Conservation (phyloP, 2,797 vertebrate genomes). For the Alcedo quadribrachys region DNA sequence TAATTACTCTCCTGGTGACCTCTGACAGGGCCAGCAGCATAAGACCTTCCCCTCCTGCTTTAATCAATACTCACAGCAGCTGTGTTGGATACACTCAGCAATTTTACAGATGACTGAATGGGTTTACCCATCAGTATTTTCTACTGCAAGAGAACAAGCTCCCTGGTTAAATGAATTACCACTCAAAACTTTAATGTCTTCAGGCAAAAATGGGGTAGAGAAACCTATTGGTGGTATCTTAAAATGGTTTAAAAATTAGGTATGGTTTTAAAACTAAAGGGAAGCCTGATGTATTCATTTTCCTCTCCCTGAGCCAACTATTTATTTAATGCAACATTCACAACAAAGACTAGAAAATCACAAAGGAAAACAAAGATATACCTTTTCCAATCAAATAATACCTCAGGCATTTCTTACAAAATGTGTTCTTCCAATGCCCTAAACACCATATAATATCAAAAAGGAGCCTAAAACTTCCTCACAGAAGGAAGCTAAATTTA, state of each 20-base stretch:
- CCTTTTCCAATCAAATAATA: conserved; percentile 27
- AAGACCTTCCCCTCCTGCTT: background rate
- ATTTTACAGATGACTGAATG: conserved; percentile 37
- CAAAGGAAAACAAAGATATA: conserved; percentile 30
- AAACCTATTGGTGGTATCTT: background rate
- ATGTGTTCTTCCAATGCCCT: background rate
- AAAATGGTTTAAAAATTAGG: conserved; percentile 17
- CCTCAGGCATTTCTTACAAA: conserved; percentile 38
- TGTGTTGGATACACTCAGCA: conserved; percentile 15
- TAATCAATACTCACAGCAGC: conserved; percentile 43
- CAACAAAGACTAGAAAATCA: conserved; percentile 28
- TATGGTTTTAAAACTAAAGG: background rate
- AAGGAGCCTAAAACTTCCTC: conserved; percentile 17
- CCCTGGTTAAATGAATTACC: background rate
- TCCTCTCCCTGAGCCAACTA: background rate
- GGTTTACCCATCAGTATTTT: conserved; percentile 59
- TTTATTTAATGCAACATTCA: conserved; percentile 31
- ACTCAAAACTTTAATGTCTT: background rate
- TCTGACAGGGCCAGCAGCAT: conserved; percentile 23
- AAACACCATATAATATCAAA: conserved; percentile 54
- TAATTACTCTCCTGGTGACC: conserved; percentile 54
- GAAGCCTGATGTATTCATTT: background rate
- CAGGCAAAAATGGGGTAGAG: background rate
- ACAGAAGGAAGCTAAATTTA: conserved; percentile 40
- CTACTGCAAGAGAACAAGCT: background rate